Conservation (phyloP, 2,113 vertebrate genomes). For the Rissa tridactyla region DNA sequence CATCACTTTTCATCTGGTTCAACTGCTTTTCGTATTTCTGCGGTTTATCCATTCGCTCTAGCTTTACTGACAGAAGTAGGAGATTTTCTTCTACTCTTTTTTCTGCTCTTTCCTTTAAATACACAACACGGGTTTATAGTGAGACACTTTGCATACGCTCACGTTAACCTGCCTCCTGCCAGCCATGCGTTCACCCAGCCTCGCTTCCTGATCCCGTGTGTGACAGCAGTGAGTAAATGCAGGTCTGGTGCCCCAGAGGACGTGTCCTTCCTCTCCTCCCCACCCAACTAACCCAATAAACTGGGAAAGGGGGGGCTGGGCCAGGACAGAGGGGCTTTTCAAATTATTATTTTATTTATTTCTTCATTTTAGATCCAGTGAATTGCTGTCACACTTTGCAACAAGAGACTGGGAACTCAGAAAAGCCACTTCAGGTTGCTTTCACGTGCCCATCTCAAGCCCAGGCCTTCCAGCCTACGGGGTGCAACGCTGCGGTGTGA, state of each 20-base stretch:
- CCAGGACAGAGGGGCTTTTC: not conserved
- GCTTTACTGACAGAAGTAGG: slow-evolving; percentile 54
- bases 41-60: slow-evolving; percentile 65
- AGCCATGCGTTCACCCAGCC: fast-evolving
- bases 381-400: not conserved
- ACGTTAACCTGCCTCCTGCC: not conserved
- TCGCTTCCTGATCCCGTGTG: not conserved
- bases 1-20: slow-evolving; percentile 63
- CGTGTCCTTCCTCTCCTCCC: not conserved
- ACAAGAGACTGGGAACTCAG: not conserved
- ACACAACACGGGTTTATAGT: not conserved
- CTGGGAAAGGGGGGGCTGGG: not conserved
- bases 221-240: not conserved
- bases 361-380: not conserved
- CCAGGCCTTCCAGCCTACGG: not conserved
- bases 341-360: not conserved
- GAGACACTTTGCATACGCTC: not conserved
- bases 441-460: not conserved
- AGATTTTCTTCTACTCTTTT: slow-evolving; percentile 67
- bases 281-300: not conserved
- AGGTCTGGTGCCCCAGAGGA: too few species aligned
- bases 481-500: not conserved
- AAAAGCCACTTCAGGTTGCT: fast-evolving
- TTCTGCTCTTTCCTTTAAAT: slow-evolving; percentile 72
- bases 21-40: slow-evolving; percentile 42